Evolutionary conservation across 2,113 vertebrate species (phyloP), one percentile per base, ranked within the genome.

Genomic region (Elgaria multicarinata): DNA sequence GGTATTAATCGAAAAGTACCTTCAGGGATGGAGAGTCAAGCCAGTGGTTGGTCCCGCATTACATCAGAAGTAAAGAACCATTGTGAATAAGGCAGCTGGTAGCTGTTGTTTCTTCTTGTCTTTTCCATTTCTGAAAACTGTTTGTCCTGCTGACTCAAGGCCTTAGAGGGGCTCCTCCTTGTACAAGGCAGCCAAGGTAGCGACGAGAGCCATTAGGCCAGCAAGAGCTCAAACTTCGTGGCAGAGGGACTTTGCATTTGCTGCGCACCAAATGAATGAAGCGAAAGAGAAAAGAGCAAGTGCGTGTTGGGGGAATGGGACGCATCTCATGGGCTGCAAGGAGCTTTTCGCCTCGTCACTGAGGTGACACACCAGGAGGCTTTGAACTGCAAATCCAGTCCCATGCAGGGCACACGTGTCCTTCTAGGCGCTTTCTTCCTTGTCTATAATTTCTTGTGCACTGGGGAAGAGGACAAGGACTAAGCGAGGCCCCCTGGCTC

Each of bases 181-280:
- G 87, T 83, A 58, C 31, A 53, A 75, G 28, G 5, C 7, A 74
- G 33, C 14, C 6, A 39, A 14, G 71, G 14, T 44, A 16, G 86
- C 84, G 39, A 31, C 86, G 42, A 82, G 58, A 36, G 78, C 83
- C 67, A 79, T 20, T 28, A n/a, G 55, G 42, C 92, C 24, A 64
- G 1, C 2, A 89, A 39, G 55, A 18, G 6, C 74, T 31, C 1
- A 1, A 28, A 31, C 50, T 31, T 78, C 53, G 83, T 31, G 42
- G 88, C 18, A 82, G n/a, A 44, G 74, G 90, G 39, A 77, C 85
- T 89, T 95, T 91, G 50, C 86, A 91, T 86, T n/a, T 26, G 39
- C 18, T 90, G 86, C 62, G 0, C 0, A 39, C 20, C 44, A 86
- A 86, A 31, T 79, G 90, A 78, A 76, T 87, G 80, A 82, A 88